Conservation (phyloP, 2,113 vertebrate species). For the Dendropsophus ebraccatus region DNA sequence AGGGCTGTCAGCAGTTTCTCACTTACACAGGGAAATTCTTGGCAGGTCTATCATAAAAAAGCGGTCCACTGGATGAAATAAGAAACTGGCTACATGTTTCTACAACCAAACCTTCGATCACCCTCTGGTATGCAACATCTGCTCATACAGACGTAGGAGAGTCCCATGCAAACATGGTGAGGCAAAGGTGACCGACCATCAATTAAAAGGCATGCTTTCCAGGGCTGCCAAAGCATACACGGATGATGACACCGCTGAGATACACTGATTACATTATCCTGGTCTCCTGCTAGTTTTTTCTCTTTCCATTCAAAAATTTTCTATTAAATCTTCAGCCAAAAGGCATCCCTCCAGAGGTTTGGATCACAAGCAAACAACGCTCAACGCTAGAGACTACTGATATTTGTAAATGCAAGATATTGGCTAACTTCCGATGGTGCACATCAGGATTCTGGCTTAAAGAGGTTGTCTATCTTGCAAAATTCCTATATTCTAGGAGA, state of each 20-base stretch:
- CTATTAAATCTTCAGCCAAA: too few relatives aligned
- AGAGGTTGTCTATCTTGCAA: too few relatives aligned
- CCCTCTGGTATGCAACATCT: slow-evolving; percentile 46
- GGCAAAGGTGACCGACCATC: slow-evolving; percentile 3
- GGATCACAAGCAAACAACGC: too few relatives aligned
- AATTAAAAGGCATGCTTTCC: slow-evolving; percentile 26
- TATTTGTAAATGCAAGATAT: too few relatives aligned
- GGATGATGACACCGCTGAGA: slow-evolving; percentile 21
- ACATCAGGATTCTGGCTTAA: too few relatives aligned
- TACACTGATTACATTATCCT: slow-evolving; percentile 21
- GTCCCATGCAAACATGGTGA: slow-evolving; percentile 9
- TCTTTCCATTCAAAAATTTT: neutral
- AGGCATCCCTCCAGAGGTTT: too few relatives aligned
- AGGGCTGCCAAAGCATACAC: slow-evolving; percentile 19
- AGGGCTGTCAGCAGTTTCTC: slow-evolving; percentile 57
- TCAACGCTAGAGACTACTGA: too few relatives aligned
- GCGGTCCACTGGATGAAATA: slow-evolving; percentile 43
- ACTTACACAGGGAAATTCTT: slow-evolving; percentile 54
- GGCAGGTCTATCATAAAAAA: slow-evolving; percentile 50
- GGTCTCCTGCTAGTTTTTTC: slow-evolving; percentile 18
- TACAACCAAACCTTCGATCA: slow-evolving; percentile 47
- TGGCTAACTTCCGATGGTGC: too few relatives aligned
- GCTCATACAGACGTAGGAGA: slow-evolving; percentile 44
- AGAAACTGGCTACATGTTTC: slow-evolving; percentile 47
- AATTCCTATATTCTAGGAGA: too few relatives aligned